Conservation (phyloP, 2,113 vertebrate species). For the Petroica traversi region DNA sequence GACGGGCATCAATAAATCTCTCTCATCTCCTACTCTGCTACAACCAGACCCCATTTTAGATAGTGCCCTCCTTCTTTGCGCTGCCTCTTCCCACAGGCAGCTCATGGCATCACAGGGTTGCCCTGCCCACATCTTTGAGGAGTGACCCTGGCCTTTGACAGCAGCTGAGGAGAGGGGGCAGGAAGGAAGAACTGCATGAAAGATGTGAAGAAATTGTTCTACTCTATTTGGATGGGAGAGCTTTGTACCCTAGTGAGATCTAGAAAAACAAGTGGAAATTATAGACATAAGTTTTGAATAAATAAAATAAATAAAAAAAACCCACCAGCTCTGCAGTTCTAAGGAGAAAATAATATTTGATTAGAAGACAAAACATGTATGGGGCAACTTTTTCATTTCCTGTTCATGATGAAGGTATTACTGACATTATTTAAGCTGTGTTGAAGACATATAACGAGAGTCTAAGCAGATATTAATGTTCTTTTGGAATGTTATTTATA, state of each 20-base stretch:
- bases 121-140: not conserved
- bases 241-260: slow-evolving; percentile 27
- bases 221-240: slow-evolving; percentile 37
- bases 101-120: not conserved
- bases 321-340: slow-evolving; percentile 24
- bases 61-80: not conserved
- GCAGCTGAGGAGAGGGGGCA: not conserved
- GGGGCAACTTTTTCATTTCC: slow-evolving; percentile 76
- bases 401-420: slow-evolving; percentile 71
- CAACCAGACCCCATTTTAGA: not conserved
- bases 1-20: not conserved
- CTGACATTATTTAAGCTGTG: slow-evolving; percentile 61
- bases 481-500: slow-evolving; percentile 68
- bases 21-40: not conserved
- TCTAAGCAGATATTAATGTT: slow-evolving; percentile 72
- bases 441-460: slow-evolving; percentile 62
- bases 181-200: not conserved
- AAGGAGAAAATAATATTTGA: slow-evolving; percentile 68
- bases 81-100: not conserved
- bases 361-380: slow-evolving; percentile 71
- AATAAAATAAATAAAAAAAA: slow-evolving; percentile 33
- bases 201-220: slow-evolving; percentile 26
- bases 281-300: slow-evolving; percentile 59
- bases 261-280: slow-evolving; percentile 73
- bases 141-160: not conserved